Percentiles rank a stretch among this genome's conserved stretches.
phyloP scores from a whole-genome alignment of 2,113 vertebrate genomes.

The Nicator chloris region DNA sequence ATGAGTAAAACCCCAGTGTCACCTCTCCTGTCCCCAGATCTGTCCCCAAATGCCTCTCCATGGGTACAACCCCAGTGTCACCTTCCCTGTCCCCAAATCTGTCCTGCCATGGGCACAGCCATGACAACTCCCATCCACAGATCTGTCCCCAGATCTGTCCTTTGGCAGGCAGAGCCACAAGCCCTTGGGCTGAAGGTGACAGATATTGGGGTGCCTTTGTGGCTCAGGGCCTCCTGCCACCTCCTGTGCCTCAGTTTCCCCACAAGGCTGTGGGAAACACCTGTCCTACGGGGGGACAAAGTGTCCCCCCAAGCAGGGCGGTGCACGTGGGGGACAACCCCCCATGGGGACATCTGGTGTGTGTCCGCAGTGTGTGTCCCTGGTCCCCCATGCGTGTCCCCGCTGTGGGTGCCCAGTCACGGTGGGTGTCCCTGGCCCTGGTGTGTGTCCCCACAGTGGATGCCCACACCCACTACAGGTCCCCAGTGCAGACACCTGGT shows the following conservation, averaged over 20 bases:
- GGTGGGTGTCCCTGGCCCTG: not conserved
- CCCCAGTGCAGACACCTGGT: not conserved
- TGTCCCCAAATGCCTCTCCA: not conserved
- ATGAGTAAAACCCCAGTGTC: not conserved
- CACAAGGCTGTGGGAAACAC: fast-evolving
- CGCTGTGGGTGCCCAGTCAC: not conserved
- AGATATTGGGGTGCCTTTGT: fast-evolving
- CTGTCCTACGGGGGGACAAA: not conserved
- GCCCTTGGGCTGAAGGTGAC: not conserved
- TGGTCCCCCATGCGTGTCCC: not conserved
- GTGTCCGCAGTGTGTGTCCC: not conserved
- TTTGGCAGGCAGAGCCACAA: fast-evolving
- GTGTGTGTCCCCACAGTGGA: not conserved
- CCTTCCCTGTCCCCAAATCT: not conserved
- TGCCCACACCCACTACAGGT: too few relatives aligned
- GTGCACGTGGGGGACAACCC: fast-evolving
- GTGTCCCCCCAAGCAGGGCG: not conserved
- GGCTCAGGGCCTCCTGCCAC: not conserved
- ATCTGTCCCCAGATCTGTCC: not conserved
- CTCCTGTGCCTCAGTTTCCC: not conserved
- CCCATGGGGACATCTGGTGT: not conserved
- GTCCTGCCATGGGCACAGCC: too few relatives aligned
- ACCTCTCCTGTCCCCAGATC: too few relatives aligned
- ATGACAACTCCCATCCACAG: not conserved
- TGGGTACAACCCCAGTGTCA: too few relatives aligned